Evolutionary conservation across 53 echinoderm and acorn worm species (phyloP).

Genomic region (Temnopleurus reevesii): DNA sequence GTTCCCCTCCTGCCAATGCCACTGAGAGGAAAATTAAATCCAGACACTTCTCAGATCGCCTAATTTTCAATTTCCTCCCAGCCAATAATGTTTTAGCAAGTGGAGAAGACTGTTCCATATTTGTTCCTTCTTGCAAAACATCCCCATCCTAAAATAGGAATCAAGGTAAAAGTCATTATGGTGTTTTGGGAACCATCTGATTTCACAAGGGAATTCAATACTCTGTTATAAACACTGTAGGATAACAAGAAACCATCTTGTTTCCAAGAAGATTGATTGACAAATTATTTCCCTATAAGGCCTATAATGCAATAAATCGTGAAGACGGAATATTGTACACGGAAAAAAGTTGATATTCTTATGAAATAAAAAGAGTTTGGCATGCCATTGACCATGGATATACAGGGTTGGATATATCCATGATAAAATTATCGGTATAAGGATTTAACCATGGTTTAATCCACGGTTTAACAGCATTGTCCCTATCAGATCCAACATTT

Average conservation of each 20-base stretch:
- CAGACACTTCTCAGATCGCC: background rate
- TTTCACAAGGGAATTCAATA: background rate
- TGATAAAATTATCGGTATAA: too few relatives aligned
- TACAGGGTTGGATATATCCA: too few relatives aligned
- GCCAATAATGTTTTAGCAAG: background rate
- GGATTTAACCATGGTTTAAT: too few relatives aligned
- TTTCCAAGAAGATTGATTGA: too few relatives aligned
- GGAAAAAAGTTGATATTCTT: too few relatives aligned
- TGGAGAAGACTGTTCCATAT: background rate
- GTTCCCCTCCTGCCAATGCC: background rate
- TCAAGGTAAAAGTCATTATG: constrained; percentile 1
- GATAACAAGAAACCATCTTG: background rate
- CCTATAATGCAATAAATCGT: too few relatives aligned
- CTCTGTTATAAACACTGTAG: background rate
- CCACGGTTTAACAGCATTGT: too few relatives aligned
- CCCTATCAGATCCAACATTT: too few relatives aligned
- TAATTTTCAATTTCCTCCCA: constrained; percentile 39
- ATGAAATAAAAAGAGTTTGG: too few relatives aligned
- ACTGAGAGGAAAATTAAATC: background rate
- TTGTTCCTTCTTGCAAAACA: background rate
- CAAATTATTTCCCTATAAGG: too few relatives aligned
- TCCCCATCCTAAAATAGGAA: background rate
- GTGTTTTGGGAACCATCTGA: background rate
- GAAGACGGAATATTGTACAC: too few relatives aligned
- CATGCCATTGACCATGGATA: too few relatives aligned